Evolutionary conservation across 2,113 vertebrate species (phyloP).

Genomic region (Plecotus auritus): DNA sequence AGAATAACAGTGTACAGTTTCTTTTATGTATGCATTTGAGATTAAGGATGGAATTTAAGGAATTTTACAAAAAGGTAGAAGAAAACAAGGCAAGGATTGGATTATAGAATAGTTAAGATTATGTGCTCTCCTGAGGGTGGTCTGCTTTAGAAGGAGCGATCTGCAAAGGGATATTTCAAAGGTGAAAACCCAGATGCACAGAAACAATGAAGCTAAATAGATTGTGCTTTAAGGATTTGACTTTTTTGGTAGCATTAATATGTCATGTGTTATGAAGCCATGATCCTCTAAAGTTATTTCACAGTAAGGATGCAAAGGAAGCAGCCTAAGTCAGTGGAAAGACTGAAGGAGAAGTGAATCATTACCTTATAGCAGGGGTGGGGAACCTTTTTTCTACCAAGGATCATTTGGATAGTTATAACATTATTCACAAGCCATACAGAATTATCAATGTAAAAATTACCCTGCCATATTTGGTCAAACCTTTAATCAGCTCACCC

Average conservation of each 20-base stretch:
- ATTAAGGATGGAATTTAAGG: no score
- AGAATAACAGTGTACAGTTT: neutral
- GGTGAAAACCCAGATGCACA: neutral
- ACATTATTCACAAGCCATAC: no score
- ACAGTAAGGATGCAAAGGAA: conserved; percentile 29
- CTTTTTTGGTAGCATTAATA: conserved; percentile 38
- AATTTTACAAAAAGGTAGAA: no score
- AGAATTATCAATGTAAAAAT: no score
- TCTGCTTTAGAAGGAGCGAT: neutral
- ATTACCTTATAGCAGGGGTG: no score
- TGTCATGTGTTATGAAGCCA: neutral
- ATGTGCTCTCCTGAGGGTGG: neutral
- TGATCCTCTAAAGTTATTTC: conserved; percentile 49
- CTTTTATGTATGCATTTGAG: no score
- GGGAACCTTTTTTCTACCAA: no score
- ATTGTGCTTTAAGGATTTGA: conserved; percentile 38
- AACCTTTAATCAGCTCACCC: no score
- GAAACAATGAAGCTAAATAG: conserved; percentile 20
- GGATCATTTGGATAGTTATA: no score
- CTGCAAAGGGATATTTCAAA: neutral
- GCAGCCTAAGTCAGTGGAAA: neutral
- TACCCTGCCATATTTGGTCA: no score
- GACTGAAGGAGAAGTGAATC: neutral
- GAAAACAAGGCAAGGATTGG: no score
- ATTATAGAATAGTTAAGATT: no score